A percentile compares a stretch with the other conserved stretches of the same genome.
These are phyloP conservation scores for Protosalanx chinensis DNA, from an alignment of 2,797 vertebrate species.

Conservation along the genomic window DNA sequence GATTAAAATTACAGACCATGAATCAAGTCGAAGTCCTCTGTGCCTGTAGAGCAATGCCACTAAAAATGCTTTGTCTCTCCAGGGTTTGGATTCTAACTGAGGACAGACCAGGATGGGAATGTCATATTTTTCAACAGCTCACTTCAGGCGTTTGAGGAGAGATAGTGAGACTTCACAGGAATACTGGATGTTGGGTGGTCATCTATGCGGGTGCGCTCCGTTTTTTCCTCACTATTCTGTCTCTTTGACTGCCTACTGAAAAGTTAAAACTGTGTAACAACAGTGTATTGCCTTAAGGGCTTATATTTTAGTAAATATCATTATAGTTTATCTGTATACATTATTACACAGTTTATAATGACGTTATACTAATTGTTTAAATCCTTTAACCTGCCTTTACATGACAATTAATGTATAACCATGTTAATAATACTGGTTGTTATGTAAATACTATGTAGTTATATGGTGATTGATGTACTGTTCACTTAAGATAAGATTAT, in stretches of 20 bases:
- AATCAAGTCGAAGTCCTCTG: conserved; percentile 54
- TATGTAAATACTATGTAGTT: no score
- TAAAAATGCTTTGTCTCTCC: conserved; percentile 47
- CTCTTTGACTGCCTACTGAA: no score
- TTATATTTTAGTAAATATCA: no score
- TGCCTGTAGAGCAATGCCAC: conserved; percentile 57
- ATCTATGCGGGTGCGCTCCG: no score
- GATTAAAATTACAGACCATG: conserved; percentile 74
- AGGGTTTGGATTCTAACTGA: conserved; percentile 26
- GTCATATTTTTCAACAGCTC: conserved; percentile 31
- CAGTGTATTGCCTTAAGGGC: no score
- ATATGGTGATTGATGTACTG: background rate
- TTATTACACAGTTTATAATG: no score
- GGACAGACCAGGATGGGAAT: conserved; percentile 35
- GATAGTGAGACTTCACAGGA: background rate
- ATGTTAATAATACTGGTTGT: background rate
- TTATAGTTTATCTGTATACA: no score
- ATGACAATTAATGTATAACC: background rate
- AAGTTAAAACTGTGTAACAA: no score
- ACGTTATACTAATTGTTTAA: no score
- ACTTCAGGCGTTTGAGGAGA: background rate
- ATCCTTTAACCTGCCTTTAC: no score
- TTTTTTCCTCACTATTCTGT: no score
- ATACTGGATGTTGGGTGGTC: no score
- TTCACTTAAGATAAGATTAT: background rate